Base-by-base conservation (phyloP, 2,888 invertebrate species). In the Dicyrtoma fusca region DNA sequence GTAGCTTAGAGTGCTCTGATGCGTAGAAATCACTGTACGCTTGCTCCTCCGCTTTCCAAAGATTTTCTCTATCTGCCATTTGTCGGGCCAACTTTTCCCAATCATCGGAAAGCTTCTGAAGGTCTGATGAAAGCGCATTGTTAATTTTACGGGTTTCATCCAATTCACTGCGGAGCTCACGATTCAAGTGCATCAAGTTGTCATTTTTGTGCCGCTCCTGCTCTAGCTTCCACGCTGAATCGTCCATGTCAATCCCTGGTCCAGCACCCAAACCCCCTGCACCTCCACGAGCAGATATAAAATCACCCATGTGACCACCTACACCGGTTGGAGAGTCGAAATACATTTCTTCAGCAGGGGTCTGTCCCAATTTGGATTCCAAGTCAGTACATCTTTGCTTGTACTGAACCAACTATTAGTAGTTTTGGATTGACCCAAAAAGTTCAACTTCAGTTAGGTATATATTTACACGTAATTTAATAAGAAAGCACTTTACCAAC, bases 31-130 rank as follows among this genome's bases (percentile, higher is more conserved):
- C 95, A 82, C 95, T 96, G 85, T 95, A 96, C 0, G 94, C 91
- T 87, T 94, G 92, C 84, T 96, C 96, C 83, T 97, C 96, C 83
- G 95, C 94, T 83, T 94, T 93, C 92, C 95, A 97, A 83, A 96
- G 95, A 80, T 94, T 92, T 84, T 97, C 96, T 83, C 95, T 95
- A 66, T 91, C 87, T 64, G 92, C 85, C 87, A 97, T 90, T 84
- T 97, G 95, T 82, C 96, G 95, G 0, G 95, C 87, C 74, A 96
- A 86, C 63, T 89, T 88, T 81, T 95, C 94, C 92, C 94, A 96
- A 83, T 97, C 96, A 81, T 90, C 92, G 69, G 95, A 94, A 75
- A 97, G 85, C 83, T 94, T 94, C 84, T 96, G 95, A 81, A 97
- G 85, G 84, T 97, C 97, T 72, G 88, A 89, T 2, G 95, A 95